phyloP scores from a whole-genome alignment of 1,140 invertebrate species.

The Drosophila watanabei region DNA sequence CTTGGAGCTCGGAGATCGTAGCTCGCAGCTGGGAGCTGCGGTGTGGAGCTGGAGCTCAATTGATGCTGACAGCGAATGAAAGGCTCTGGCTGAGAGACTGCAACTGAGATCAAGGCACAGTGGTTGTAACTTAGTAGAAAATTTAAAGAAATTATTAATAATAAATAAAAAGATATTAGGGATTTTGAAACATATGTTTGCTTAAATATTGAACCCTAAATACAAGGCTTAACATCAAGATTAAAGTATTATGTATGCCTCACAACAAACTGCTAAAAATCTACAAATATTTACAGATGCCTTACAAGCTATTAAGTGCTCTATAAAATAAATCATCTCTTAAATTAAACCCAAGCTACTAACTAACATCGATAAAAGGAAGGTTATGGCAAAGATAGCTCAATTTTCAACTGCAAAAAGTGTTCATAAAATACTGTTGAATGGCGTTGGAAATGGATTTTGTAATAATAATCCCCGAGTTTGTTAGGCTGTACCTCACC shows the following conservation, averaged over 20 bases:
- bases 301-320: not conserved
- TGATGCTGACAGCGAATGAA: conserved; percentile 84
- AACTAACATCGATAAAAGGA: conserved; percentile 1
- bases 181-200: not conserved
- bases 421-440: conserved; percentile 17
- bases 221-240: not conserved
- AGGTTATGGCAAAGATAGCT: conserved; percentile 5
- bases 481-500: conserved; percentile 11
- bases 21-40: conserved; percentile 26
- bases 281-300: not conserved
- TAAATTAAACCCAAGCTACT: not conserved
- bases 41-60: conserved; percentile 70
- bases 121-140: not conserved
- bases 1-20: not conserved
- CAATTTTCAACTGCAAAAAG: not conserved
- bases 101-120: conserved; percentile 46
- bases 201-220: not conserved
- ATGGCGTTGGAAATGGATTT: conserved; percentile 23
- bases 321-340: not conserved
- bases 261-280: not conserved
- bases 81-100: conserved; percentile 58
- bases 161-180: not conserved
- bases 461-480: conserved; percentile 17
- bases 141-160: not conserved
- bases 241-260: not conserved